These are phyloP conservation scores for Listronotus bonariensis DNA, from an alignment of 1,140 invertebrate genomes.

Conservation along the genomic window DNA sequence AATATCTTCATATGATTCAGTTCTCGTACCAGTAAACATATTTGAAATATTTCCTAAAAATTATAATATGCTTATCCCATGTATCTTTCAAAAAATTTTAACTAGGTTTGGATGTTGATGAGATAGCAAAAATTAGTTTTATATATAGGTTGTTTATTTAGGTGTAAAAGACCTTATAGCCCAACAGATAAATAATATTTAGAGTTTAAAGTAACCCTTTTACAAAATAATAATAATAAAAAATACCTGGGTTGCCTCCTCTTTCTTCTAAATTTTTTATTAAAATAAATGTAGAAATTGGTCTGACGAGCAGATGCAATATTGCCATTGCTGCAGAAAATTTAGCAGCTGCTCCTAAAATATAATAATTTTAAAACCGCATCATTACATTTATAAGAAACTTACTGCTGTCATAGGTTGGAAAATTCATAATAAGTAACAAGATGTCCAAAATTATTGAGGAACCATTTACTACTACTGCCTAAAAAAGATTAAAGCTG, in stretches of 20 bases:
- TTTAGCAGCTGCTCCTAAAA: slow-evolving; percentile 32
- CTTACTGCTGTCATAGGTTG: slow-evolving; percentile 24
- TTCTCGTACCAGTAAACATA: slow-evolving; percentile 30
- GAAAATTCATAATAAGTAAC: slow-evolving; percentile 33
- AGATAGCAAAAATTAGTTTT: too few relatives aligned
- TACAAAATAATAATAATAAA: too few relatives aligned
- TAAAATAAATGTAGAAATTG: slow-evolving; percentile 24
- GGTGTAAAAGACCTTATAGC: too few relatives aligned
- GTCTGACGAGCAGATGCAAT: slow-evolving; percentile 31
- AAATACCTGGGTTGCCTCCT: slow-evolving; percentile 32
- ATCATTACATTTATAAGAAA: background rate
- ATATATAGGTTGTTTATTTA: too few relatives aligned
- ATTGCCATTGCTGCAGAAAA: slow-evolving; percentile 38
- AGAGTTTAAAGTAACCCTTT: slow-evolving; percentile 3
- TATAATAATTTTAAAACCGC: background rate
- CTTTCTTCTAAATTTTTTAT: slow-evolving; percentile 36
- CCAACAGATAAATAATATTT: too few relatives aligned
- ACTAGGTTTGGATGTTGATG: too few relatives aligned
- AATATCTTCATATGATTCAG: slow-evolving; percentile 37
- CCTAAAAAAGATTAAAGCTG: too few relatives aligned
- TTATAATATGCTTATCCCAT: background rate
- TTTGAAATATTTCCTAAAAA: slow-evolving; percentile 24
- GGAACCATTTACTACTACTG: slow-evolving; percentile 31
- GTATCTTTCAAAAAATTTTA: too few relatives aligned
- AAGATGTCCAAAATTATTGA: slow-evolving; percentile 36